These are phyloP conservation scores for Diaperis boleti DNA, from an alignment of 2,888 invertebrate genomes.

Conservation along the genomic window DNA sequence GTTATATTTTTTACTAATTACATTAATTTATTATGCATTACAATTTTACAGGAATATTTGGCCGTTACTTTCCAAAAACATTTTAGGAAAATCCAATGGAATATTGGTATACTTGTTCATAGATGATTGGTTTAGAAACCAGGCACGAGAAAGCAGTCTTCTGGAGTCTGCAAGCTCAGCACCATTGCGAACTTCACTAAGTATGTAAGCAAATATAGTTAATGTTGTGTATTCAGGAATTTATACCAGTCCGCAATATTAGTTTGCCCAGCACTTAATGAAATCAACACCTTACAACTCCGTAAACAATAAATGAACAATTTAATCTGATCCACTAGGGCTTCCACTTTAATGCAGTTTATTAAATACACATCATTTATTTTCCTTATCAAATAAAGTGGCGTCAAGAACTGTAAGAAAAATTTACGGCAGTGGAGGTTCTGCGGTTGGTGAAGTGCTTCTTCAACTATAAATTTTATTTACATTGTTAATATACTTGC, in stretches of 20 bases:
- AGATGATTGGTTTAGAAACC: slow-evolving; percentile 5
- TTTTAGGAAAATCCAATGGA: too few relatives aligned
- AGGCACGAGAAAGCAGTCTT: slow-evolving; percentile 4
- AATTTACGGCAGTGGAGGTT: slow-evolving; percentile 9
- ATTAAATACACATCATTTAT: slow-evolving; percentile 32
- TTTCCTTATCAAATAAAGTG: slow-evolving; percentile 18
- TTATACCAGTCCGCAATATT: slow-evolving; percentile 61
- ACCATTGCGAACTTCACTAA: slow-evolving; percentile 46
- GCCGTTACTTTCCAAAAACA: too few relatives aligned
- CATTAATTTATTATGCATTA: too few relatives aligned
- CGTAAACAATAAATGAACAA: slow-evolving; percentile 58
- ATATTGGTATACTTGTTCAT: too few relatives aligned
- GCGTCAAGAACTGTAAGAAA: slow-evolving; percentile 20
- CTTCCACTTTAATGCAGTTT: slow-evolving; percentile 18
- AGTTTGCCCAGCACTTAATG: slow-evolving; percentile 64
- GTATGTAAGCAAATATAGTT: slow-evolving; percentile 62
- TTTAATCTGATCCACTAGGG: slow-evolving; percentile 49
- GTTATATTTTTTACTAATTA: too few relatives aligned
- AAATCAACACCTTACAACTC: slow-evolving; percentile 62
- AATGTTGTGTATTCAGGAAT: slow-evolving; percentile 63
- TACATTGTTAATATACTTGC: too few relatives aligned
- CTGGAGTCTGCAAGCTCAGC: slow-evolving; percentile 36
- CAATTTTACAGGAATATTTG: too few relatives aligned
- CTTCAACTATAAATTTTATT: too few relatives aligned
- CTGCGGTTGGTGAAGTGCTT: too few relatives aligned